Evolutionary conservation across 2,113 vertebrate species (phyloP), one percentile per base, ranked within the genome.

Genomic region (Sylvietta virens): DNA sequence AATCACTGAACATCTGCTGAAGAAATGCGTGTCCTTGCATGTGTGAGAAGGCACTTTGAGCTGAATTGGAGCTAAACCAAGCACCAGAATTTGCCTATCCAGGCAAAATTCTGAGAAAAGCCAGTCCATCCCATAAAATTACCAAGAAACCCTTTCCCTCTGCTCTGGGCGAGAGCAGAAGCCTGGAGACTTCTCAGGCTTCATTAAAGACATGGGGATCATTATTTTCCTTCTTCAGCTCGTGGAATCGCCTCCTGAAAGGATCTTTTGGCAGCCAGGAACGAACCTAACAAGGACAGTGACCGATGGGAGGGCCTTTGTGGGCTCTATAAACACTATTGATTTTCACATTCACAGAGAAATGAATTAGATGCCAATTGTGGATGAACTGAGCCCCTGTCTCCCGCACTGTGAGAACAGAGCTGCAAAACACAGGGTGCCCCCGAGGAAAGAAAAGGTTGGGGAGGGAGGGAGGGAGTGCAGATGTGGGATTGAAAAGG

Each of bases 311-410:
- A 73, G 79, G 78, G 64, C 70, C 66, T 74, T 60, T 85, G 85
- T 61, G 73, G 66, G 23, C 19, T 73, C 94, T 58, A 10, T 80
- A 88, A 94, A 77, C 90, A 62, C 37, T 50, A 95, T 93, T 44
- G 96, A 95, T 95, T 95, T 88, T 69, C 51, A 69, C 88, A 83
- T 88, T 88, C 88, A 8, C 81, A 7, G 7, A 58, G 92, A 26
- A 88, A 88, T 73, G 58, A 93, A 92, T 92, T n/a, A 48, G 58
- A 17, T 73, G 67, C 88, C 88, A 31, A 18, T 73, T 80, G 90
- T 45, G 28, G 19, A 4, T 11, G 74, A 77, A 11, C 92, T 20
- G 85, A 80, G 79, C 53, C 3, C 5, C 31, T 7, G 22, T 5
- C 62, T 53, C 57, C 57, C 19, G 51, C 1, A 1, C 40, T 15